Evolutionary conservation across 2,888 invertebrate species (phyloP), one percentile per base, ranked within the genome.

Genomic region (Panorpa germanica): DNA sequence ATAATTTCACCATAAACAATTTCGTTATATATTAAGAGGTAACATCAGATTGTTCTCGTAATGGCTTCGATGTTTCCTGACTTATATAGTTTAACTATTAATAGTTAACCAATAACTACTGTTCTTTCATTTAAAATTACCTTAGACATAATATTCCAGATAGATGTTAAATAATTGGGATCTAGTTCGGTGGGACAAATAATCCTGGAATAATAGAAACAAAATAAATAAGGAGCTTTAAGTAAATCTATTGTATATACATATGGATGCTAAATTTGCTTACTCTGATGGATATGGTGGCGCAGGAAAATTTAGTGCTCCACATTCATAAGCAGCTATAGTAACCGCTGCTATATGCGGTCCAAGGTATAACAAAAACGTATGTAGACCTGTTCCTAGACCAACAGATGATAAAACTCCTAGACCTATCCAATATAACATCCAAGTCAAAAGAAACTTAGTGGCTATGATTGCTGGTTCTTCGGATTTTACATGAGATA

Each of bases 261-360:
- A 29, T 26, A 20, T n/a, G 29, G 18, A 27, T 12, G 23, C 13
- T 21, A 22, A 25, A 20, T 22, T 17, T 33, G 59, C 71, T 70
- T 52, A 86, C 81, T 93, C 83, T 49, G 90, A 88, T 13, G 98
- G 98, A 62, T 99, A 98, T 0, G 98, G 98, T 27, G 98, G 98
- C 44, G 81, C 74, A 0, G 96, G 98, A 52, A 99, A 99, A 55
- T 93, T 74, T 19, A 96, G 65, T 14, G 80, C 70, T 28, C 82
- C 81, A 53, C 98, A 99, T 56, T 98, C 96, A 53, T 93, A 95
- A 0, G 93, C 98, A 10, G 98, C 98, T 47, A 98, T 61, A 3
- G 98, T 98, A 24, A 99, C 98, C 33, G 85, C 70, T 34, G 96
- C 96, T 59, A 99, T 98, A 50, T 96, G 95, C 17, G 98, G 98